Evolutionary conservation across 1,140 invertebrate species (phyloP).

Genomic region (Hyles vespertilio): DNA sequence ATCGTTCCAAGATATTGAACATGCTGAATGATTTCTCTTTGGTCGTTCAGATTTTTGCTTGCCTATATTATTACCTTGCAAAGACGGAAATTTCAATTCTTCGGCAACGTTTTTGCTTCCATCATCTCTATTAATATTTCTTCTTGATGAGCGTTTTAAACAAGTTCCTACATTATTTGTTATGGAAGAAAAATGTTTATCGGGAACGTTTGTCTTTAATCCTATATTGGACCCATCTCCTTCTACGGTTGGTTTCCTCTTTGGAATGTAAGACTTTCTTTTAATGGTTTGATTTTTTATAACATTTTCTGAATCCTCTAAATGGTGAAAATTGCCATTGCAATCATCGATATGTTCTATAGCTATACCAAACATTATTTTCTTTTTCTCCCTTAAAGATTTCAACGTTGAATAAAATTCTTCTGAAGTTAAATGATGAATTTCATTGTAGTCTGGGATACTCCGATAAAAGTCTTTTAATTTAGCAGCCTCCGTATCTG

Average conservation of each 20-base stretch:
- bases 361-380: constrained; percentile 75
- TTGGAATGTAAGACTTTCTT: constrained; percentile 4
- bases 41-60: constrained; percentile 38
- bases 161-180: constrained; percentile 13
- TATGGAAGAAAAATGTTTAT: background rate
- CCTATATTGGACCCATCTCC: constrained; percentile 9
- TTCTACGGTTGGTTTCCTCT: constrained; percentile 24
- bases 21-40: constrained; percentile 64
- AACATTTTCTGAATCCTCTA: background rate
- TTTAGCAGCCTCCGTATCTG: constrained; percentile 65
- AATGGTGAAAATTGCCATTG: constrained; percentile 26
- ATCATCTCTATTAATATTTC: constrained; percentile 9
- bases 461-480: constrained; percentile 81
- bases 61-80: constrained; percentile 31
- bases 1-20: constrained; percentile 70
- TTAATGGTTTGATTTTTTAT: constrained; percentile 5
- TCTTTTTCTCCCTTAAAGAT: constrained; percentile 80
- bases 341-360: constrained; percentile 68
- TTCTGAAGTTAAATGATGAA: constrained; percentile 80
- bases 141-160: constrained; percentile 20
- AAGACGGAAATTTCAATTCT: constrained; percentile 26
- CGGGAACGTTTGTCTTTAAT: background rate
- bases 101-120: constrained; percentile 14
- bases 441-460: constrained; percentile 82
- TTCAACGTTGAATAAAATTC: constrained; percentile 82